Evolutionary conservation across 1,140 invertebrate species (phyloP).

Genomic region (Ridgeia piscesae): DNA sequence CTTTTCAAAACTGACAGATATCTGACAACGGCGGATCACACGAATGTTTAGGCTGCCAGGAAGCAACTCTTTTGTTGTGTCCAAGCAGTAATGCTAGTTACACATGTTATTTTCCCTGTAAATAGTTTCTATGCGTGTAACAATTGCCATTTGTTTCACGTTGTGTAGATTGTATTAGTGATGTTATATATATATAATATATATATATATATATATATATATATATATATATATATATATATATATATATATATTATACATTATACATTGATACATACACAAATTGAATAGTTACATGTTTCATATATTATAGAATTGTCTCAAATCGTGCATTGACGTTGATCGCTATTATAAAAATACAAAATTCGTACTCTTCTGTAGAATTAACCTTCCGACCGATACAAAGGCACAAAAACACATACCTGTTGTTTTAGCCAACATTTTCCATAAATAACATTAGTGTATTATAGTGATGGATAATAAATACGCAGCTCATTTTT

Average conservation of each 20-base stretch:
- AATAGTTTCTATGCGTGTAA: not conserved
- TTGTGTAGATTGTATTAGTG: not conserved
- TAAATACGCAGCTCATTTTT: not conserved
- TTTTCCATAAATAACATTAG: not conserved
- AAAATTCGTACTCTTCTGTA: not conserved
- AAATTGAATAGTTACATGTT: too few species aligned
- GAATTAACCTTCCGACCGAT: not conserved
- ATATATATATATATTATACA: not conserved
- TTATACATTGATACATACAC: too few species aligned
- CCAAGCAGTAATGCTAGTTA: not conserved
- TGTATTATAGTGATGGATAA: not conserved
- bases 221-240: not conserved
- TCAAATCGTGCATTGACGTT: not conserved
- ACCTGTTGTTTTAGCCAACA: not conserved
- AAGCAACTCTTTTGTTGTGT: not conserved
- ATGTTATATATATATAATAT: not conserved
- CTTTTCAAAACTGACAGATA: not conserved
- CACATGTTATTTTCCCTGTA: not conserved
- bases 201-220: not conserved
- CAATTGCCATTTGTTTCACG: not conserved
- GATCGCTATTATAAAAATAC: not conserved
- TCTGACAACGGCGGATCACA: not conserved
- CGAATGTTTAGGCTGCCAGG: not conserved
- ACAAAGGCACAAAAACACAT: not conserved
- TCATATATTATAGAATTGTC: not conserved